Base-by-base conservation (phyloP, 92 coral and sea anemone genomes). In the Phenganax marumi region DNA sequence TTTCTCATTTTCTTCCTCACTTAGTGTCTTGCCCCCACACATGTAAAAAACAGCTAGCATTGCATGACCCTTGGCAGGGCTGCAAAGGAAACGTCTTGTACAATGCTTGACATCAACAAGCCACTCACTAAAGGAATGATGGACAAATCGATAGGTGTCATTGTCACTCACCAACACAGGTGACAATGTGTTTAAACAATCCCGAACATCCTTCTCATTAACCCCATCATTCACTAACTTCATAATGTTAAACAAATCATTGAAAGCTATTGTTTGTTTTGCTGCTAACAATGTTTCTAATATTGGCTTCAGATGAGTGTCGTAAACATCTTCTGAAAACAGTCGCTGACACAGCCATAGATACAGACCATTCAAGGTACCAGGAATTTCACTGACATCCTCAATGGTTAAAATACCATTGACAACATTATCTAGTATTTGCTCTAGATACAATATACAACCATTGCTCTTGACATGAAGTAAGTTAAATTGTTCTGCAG, bases 381-480 rank as follows among this genome's bases (percentile, higher is more conserved):
- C 99, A 19, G 99, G 99, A 26, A 96, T 96, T 22, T 92, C 97
- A 23, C 85, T 89, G 12, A 91, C 93, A 56, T 96, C 97, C 7
- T 90, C 95, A 53, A 96, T 84, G 52, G 93, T 87, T 74, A 96
- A 90, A 77, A 89, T 75, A 73, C 90, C 96, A 22, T 89, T 91
- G 51, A 89, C 84, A 18, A 96, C 89, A 24, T 93, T 93, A 66
- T 96, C 97, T 70, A 96, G 82, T 78, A 96, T 88, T 57, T 92
- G 91, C 85, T 96, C 99, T n/a, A 96, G 88, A 77, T 96, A 96
- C 10, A 96, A 89, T 82, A 96, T 87, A 81, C 99, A 96, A 19
- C 99, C 99, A 80, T 93, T 96, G 81, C 99, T 96, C 69, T 96
- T 96, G 76, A 96, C 93, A 76, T 96, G 99, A 63, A 96, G 90